Base-by-base conservation (phyloP, 2,797 vertebrate genomes). In the Sardinella longiceps region DNA sequence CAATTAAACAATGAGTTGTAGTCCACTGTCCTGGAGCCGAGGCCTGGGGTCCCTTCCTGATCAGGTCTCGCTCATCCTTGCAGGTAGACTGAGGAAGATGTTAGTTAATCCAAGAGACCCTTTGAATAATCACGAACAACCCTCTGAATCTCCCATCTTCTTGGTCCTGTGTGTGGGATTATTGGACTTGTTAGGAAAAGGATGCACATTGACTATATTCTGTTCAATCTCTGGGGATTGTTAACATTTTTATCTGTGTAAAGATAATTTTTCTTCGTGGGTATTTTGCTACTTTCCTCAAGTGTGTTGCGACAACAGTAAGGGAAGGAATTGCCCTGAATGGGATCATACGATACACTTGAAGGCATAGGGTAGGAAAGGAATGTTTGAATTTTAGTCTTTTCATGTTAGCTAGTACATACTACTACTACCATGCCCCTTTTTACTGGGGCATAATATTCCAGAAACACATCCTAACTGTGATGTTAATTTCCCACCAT, bases 201-300 rank as follows among this genome's bases (percentile, higher is more conserved):
- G 86, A 74, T 45, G 85, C 88, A 90, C 89, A 85, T 89, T 90
- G 81, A 80, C 82, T 77, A 77, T 77, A 43, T 87, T 90, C 93
- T 91, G 91, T 85, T 94, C 93, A 93, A 92, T 93, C 93, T 93
- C 90, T 93, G 90, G 86, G 90, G 92, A 93, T 94, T 95, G 92
- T 93, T 92, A 90, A 93, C 89, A 91, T 48, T 94, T 94, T 93
- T 95, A 94, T 95, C 92, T 92, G 92, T 94, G 93, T 92, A 91
- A 91, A 94, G 93, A 94, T 92, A 94, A 93, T 91, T 87, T 92
- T 92, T 94, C 92, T 94, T 93, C 89, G 82, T 92, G 92, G 90
- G 84, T 85, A 39, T 50, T 87, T 91, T 89, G 46, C 89, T 90
- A 90, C 89, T 77, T 89, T 80, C 88, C 88, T 90, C 14, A 50